phyloP scores from a whole-genome alignment of 2,888 invertebrate species.

The Beris morrisii region DNA sequence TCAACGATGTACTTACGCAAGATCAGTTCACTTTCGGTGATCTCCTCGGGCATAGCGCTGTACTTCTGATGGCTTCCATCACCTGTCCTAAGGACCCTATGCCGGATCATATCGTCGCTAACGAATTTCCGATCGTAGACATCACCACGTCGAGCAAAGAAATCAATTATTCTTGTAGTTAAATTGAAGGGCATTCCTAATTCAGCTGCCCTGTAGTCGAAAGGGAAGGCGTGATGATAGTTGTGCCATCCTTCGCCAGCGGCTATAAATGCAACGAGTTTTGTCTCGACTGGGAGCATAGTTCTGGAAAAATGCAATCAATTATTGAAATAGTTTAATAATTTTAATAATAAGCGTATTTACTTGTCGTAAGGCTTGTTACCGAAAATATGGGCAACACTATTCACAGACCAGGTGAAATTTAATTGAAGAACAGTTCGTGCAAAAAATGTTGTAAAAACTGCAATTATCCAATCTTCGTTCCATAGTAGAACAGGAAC shows the following conservation, averaged over 20 bases:
- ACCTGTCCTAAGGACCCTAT: conserved; percentile 64
- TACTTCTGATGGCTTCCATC: conserved; percentile 65
- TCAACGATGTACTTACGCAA: conserved; percentile 43
- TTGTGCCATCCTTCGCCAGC: conserved; percentile 88
- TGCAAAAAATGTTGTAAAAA: conserved; percentile 62
- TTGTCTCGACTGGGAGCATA: conserved; percentile 75
- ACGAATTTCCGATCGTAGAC: conserved; percentile 58
- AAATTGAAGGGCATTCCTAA: conserved; percentile 64
- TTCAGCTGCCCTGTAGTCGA: conserved; percentile 86
- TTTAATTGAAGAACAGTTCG: conserved; percentile 65
- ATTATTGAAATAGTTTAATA: background rate
- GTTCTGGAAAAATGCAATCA: conserved; percentile 55
- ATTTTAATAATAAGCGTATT: conserved; percentile 41
- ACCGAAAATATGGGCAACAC: conserved; percentile 71
- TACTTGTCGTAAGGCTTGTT: conserved; percentile 68
- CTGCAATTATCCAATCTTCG: conserved; percentile 62
- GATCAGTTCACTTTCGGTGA: conserved; percentile 31
- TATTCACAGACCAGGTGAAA: conserved; percentile 75
- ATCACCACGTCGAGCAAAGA: conserved; percentile 62
- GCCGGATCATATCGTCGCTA: conserved; percentile 52
- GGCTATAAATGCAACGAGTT: conserved; percentile 67
- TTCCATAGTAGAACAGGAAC: conserved; percentile 66
- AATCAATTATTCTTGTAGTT: conserved; percentile 67
- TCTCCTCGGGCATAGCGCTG: conserved; percentile 43
- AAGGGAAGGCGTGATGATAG: conserved; percentile 87